Conservation (phyloP, 2,113 vertebrate genomes). For the Crotalus viridis region DNA sequence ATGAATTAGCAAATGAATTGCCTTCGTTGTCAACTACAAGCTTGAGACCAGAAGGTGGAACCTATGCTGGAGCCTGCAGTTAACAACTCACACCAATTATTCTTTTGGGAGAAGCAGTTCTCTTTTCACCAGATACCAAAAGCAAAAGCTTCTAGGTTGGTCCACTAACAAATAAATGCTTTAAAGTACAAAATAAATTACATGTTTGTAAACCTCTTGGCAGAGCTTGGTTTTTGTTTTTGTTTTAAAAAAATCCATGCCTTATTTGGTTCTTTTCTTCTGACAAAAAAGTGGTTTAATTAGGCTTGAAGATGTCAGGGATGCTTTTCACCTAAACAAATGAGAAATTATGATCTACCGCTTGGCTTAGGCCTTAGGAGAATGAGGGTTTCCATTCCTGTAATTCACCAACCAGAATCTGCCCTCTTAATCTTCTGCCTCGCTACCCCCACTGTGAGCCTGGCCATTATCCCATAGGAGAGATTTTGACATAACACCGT, state of each 20-base stretch:
- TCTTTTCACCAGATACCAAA: background rate
- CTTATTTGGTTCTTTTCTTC: background rate
- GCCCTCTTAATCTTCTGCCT: background rate
- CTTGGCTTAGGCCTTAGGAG: background rate
- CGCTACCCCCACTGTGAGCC: background rate
- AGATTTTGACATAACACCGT: background rate
- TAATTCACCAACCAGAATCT: background rate
- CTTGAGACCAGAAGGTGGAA: background rate
- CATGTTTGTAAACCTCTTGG: background rate
- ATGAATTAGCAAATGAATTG: background rate
- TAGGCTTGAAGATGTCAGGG: background rate
- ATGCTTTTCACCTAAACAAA: background rate
- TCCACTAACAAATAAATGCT: constrained; percentile 29
- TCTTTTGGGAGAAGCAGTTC: background rate
- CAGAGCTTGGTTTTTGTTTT: background rate
- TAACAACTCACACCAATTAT: background rate
- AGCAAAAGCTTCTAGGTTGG: background rate
- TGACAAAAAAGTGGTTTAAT: background rate
- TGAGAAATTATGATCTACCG: background rate
- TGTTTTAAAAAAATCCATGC: background rate
- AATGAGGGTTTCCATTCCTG: background rate
- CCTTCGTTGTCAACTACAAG: background rate
- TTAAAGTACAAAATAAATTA: constrained; percentile 9
- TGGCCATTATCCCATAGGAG: background rate
- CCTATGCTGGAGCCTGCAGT: background rate